phyloP scores from a whole-genome alignment of 2,888 invertebrate genomes.

The Bombylius major region DNA sequence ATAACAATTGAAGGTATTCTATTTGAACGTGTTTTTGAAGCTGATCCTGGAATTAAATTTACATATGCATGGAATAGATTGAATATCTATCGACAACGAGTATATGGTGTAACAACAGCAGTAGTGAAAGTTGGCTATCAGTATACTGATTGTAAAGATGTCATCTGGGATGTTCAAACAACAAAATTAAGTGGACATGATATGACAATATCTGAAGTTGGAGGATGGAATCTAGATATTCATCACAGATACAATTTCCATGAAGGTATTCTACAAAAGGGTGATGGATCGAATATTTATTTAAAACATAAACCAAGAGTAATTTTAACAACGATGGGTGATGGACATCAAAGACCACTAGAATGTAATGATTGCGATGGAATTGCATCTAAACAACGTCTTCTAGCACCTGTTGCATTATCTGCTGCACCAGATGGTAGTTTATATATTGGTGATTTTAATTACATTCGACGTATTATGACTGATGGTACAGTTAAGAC shows the following conservation, averaged over 20 bases:
- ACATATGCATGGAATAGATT: conserved; percentile 95
- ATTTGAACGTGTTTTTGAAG: conserved; percentile 87
- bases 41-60: conserved; percentile 91
- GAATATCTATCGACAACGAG: conserved; percentile 91
- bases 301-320: conserved; percentile 85
- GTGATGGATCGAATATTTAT: conserved; percentile 92
- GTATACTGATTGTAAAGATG: conserved; percentile 80
- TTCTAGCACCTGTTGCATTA: conserved; percentile 85
- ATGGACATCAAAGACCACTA: conserved; percentile 76
- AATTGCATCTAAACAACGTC: conserved; percentile 60
- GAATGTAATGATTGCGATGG: conserved; percentile 76
- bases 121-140: conserved; percentile 93
- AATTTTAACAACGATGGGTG: conserved; percentile 82
- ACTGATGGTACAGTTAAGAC: conserved; percentile 59
- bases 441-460: conserved; percentile 91
- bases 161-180: conserved; percentile 93
- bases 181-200: conserved; percentile 92
- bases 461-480: conserved; percentile 75
- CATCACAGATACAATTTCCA: conserved; percentile 97
- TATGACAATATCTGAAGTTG: conserved; percentile 93
- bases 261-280: conserved; percentile 94
- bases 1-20: conserved; percentile 92
- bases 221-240: conserved; percentile 95
- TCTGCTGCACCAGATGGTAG: conserved; percentile 87
- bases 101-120: conserved; percentile 92